Percentiles rank a stretch among this genome's conserved stretches.
phyloP scores from a whole-genome alignment of 1,140 invertebrate genomes.

The Hetaerina americana region DNA sequence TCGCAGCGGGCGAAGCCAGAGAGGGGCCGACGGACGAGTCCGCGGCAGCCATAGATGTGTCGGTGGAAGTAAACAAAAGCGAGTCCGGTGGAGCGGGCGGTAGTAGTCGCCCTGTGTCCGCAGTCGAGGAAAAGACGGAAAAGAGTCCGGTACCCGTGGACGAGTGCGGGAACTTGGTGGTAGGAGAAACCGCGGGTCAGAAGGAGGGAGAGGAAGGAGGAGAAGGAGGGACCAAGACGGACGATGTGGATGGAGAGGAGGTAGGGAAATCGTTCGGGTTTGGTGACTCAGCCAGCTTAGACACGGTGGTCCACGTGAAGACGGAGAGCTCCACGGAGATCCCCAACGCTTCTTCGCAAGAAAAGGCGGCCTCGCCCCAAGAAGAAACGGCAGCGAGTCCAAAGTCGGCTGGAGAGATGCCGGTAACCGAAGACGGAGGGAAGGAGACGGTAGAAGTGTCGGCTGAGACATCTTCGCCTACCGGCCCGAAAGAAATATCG shows the following conservation, averaged over 20 bases:
- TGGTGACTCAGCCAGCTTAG: background rate
- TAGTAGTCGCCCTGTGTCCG: too few species aligned
- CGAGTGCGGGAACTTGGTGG: background rate
- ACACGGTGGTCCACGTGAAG: background rate
- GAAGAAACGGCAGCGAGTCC: background rate
- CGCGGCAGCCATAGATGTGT: background rate
- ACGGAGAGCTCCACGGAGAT: background rate
- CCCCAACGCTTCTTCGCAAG: background rate
- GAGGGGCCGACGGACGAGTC: background rate
- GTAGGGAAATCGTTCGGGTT: background rate
- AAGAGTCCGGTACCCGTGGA: background rate
- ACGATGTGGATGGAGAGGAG: background rate
- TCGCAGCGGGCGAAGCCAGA: background rate
- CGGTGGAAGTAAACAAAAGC: background rate
- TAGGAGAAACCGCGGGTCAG: background rate
- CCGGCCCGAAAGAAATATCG: background rate
- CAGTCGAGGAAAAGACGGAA: background rate
- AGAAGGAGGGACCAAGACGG: too few species aligned
- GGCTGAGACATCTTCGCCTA: background rate
- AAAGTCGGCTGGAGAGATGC: background rate
- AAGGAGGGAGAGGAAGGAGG: background rate
- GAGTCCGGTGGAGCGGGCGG: background rate
- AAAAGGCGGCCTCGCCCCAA: too few species aligned
- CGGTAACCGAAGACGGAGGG: background rate
- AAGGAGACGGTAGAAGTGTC: background rate